Percentiles rank a stretch among this genome's conserved stretches.
Evolutionary conservation across 2,797 vertebrate genomes (phyloP).

Genomic region (Pipistrellus pipistrellus): DNA sequence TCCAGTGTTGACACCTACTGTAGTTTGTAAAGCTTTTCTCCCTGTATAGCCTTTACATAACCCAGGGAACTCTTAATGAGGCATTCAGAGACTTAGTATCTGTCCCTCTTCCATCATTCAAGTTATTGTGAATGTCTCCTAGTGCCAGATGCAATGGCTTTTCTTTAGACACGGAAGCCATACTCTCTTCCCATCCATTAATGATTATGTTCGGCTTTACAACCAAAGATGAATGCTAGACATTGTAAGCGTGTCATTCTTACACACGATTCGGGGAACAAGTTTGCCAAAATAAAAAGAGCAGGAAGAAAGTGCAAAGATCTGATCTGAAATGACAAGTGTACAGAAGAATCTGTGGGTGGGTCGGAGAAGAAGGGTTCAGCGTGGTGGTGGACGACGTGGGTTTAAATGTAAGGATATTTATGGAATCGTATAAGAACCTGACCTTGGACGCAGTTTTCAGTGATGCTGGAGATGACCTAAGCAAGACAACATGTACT

Average conservation of each 20-base stretch:
- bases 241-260: neutral
- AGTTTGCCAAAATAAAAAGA: constrained; percentile 45
- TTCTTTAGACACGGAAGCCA: neutral
- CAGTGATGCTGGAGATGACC: neutral
- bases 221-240: neutral
- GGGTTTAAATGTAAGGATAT: neutral
- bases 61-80: neutral
- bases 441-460: neutral
- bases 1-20: neutral
- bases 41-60: constrained; percentile 9
- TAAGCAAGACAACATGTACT: neutral
- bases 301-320: neutral
- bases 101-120: neutral
- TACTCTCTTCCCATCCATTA: neutral
- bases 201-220: neutral
- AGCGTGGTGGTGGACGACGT: neutral
- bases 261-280: neutral
- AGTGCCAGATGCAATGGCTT: neutral
- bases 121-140: neutral
- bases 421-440: neutral
- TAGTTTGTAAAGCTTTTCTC: constrained; percentile 52
- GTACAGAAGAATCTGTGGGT: neutral
- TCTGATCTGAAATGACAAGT: neutral
- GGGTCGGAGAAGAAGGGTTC: neutral
- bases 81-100: neutral